A percentile compares a stretch with the other conserved stretches of the same genome.
phyloP scores from a whole-genome alignment of 2,113 vertebrate species.

The Leucoraja erinaceus region DNA sequence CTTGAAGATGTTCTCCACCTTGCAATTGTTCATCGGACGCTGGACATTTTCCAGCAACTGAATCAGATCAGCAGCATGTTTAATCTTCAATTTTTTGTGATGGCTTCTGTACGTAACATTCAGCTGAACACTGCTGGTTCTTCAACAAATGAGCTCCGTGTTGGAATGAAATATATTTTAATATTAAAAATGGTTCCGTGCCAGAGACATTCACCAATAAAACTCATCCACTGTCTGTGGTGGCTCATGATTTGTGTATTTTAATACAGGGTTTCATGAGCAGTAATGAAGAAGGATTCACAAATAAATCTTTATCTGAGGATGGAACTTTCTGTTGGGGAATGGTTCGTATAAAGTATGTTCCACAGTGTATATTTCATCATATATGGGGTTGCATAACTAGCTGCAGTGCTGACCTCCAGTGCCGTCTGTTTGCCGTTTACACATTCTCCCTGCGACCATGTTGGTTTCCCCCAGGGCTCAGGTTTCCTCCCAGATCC shows the following conservation, averaged over 20 bases:
- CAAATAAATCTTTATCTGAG: neutral
- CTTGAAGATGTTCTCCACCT: neutral
- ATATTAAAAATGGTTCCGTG: neutral
- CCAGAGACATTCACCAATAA: neutral
- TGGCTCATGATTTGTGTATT: neutral
- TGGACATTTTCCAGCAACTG: neutral
- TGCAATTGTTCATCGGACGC: neutral
- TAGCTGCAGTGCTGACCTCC: no score
- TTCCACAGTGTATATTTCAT: neutral
- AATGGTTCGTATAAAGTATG: neutral
- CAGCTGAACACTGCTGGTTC: neutral
- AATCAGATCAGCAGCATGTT: neutral
- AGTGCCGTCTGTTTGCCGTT: no score
- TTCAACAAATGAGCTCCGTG: constrained; percentile 4
- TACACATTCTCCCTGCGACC: no score
- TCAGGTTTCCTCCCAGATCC: no score
- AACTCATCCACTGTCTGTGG: neutral
- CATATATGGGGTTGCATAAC: neutral
- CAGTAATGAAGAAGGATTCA: neutral
- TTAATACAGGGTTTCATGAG: neutral
- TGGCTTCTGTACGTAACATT: neutral
- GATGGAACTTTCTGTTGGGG: neutral
- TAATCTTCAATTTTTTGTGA: neutral
- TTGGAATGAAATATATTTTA: neutral
- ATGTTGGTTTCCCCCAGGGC: no score